Base-by-base conservation (phyloP, 2,888 invertebrate species). In the Catocala fraxini region DNA sequence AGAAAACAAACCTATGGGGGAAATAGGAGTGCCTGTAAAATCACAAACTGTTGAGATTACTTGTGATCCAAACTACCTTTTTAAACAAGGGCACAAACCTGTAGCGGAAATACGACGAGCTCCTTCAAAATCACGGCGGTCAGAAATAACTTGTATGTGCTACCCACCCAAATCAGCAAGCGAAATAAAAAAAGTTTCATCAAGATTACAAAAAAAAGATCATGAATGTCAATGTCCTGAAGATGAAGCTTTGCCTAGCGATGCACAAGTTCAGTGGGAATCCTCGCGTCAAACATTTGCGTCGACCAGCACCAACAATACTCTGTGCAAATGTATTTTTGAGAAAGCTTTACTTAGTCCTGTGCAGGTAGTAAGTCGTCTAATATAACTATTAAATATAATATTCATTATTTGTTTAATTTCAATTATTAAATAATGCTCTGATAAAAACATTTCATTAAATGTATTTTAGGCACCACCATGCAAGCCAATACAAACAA, bases 201-300 rank as follows among this genome's bases (percentile, higher is more conserved):
- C 35, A 35, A 35, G 7, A 35, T 7, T 4, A 35, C 35, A 42
- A n/a, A 53, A 15, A 57, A 49, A 49, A 48, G 49, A 77, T 52
- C 54, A 64, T 12, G 59, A 56, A 6, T 80, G 81, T 55, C 82
- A 84, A 61, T 83, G 73, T 63, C 63, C 73, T 4, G 58, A 72
- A 57, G 59, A 56, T 39, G 35, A 7, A 6, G 9, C 35, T 6
- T 39, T 39, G 35, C 35, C 35, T 39, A 39, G 4, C 6, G 35
- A 7, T 39, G 35, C 25, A 25, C 25, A 25, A 25, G 25, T 7
- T 39, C 35, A 39, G 9, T 39, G 5, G 7, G 35, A 39, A 39
- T 5, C 1, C 9, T 39, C 9, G 1, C 7, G 3, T 1, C 35
- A 39, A 39, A 39, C 41, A 68, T 54, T 41, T 46, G 15, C n/a